Percentiles rank a stretch among this genome's conserved stretches.
phyloP scores from a whole-genome alignment of 2,797 vertebrate genomes.

The Artibeus lituratus region DNA sequence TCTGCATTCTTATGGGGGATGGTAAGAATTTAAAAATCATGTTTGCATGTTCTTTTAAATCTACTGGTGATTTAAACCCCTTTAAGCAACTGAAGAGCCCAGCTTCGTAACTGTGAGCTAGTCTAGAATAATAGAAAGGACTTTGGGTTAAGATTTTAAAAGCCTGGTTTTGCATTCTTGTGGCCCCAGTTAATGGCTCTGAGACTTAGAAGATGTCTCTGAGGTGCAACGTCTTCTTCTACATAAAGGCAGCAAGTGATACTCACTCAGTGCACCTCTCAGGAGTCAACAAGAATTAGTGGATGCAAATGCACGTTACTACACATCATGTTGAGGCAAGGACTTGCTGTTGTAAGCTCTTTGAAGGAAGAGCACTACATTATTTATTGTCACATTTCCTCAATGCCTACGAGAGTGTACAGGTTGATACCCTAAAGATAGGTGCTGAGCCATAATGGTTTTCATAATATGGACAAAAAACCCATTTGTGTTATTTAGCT shows the following conservation, averaged over 20 bases:
- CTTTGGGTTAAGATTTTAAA: not conserved
- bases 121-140: not conserved
- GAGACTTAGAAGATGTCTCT: not conserved
- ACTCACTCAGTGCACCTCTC: not conserved
- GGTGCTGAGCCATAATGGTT: not conserved
- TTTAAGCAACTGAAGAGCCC: not conserved
- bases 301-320: not conserved
- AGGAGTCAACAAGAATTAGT: not conserved
- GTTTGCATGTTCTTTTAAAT: not conserved
- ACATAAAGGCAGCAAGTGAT: not conserved
- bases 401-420: not conserved
- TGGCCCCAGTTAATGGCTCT: not conserved
- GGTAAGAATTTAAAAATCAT: not conserved
- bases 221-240: not conserved
- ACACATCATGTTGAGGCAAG: not conserved
- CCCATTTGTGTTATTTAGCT: not conserved
- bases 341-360: not conserved
- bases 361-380: not conserved
- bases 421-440: not conserved
- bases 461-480: not conserved
- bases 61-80: not conserved
- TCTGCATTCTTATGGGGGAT: not conserved
- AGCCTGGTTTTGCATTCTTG: not conserved
- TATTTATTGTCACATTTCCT: constrained; percentile 37
- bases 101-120: not conserved